Evolutionary conservation across 2,888 invertebrate species (phyloP).

Genomic region (Holacanthella duospinosa): DNA sequence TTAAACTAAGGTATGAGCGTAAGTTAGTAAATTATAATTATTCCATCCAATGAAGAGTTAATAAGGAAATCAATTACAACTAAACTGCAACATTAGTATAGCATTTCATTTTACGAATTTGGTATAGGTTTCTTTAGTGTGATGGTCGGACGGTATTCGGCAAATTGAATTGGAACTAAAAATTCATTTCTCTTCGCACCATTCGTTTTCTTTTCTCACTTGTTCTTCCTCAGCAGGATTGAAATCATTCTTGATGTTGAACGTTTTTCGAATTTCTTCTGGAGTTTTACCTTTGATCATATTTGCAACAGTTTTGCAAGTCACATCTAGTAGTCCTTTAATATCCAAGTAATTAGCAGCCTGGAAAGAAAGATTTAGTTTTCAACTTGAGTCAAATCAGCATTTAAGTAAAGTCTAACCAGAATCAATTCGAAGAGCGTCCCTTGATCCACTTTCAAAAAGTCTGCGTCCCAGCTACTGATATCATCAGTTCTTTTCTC

Average conservation of each 20-base stretch:
- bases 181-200: conserved; percentile 80
- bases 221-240: conserved; percentile 93
- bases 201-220: conserved; percentile 88
- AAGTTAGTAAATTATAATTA: too few species aligned
- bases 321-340: conserved; percentile 87
- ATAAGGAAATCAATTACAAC: too few species aligned
- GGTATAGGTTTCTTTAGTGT: too few species aligned
- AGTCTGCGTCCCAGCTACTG: conserved; percentile 97
- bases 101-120: too few species aligned
- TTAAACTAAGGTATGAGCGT: too few species aligned
- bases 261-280: conserved; percentile 91
- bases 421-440: conserved; percentile 91
- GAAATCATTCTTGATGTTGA: conserved; percentile 94
- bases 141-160: too few species aligned
- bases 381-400: not conserved
- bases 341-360: conserved; percentile 96
- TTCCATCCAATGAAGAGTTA: too few species aligned
- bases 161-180: too few species aligned
- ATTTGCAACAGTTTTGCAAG: conserved; percentile 95
- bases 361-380: conserved; percentile 33
- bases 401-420: conserved; percentile 39
- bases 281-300: conserved; percentile 97
- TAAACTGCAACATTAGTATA: too few species aligned
- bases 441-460: conserved; percentile 94
- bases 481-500: conserved; percentile 99